Conservation (phyloP, 2,113 vertebrate genomes). For the Plectropomus leopardus region DNA sequence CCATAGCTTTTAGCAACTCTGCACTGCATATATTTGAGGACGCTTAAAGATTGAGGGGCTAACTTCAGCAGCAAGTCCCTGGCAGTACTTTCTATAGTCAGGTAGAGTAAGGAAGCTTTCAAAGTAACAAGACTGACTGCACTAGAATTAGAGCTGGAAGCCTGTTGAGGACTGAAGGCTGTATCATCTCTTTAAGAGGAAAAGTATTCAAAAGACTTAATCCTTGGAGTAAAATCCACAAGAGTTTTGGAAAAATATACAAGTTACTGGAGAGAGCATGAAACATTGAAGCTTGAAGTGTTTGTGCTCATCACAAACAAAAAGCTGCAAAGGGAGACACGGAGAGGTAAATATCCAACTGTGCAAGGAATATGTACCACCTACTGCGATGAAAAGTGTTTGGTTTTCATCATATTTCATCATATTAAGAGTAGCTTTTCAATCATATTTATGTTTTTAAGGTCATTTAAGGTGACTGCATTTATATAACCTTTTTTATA, state of each 20-base stretch:
- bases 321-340: neutral
- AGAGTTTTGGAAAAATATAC: constrained; percentile 13
- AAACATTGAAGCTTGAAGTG: constrained; percentile 20
- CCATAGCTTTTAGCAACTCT: constrained; percentile 2
- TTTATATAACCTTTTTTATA: neutral
- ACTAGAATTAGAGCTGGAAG: constrained; percentile 47
- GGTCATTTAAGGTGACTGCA: neutral
- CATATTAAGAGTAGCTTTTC: neutral
- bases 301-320: constrained; percentile 30
- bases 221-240: constrained; percentile 51
- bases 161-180: constrained; percentile 42
- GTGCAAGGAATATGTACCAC: neutral
- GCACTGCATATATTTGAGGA: constrained; percentile 13
- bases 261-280: constrained; percentile 19
- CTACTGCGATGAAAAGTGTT: neutral
- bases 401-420: neutral
- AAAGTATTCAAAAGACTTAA: constrained; percentile 57
- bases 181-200: constrained; percentile 43
- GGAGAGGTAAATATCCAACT: neutral
- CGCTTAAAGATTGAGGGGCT: constrained; percentile 10
- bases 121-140: constrained; percentile 41
- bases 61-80: constrained; percentile 17
- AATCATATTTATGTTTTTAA: neutral
- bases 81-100: constrained; percentile 37
- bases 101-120: constrained; percentile 45